phyloP scores from a whole-genome alignment of 2,113 vertebrate species.

The Lepisosteus oculatus region DNA sequence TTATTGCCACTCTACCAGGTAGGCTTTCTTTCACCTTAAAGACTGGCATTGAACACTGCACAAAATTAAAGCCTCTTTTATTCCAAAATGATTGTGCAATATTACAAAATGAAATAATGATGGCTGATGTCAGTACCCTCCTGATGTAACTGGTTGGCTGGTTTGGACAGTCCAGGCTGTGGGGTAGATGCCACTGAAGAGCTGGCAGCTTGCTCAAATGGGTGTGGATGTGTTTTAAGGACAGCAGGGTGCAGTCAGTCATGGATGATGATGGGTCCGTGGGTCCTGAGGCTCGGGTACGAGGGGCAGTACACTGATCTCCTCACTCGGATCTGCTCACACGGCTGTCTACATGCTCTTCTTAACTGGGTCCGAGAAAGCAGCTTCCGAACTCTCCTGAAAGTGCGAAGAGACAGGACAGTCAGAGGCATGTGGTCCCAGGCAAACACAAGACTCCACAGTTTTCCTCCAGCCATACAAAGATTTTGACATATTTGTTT shows the following conservation, averaged over 20 bases:
- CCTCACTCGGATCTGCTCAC: slow-evolving; percentile 69
- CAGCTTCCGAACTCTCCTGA: slow-evolving; percentile 67
- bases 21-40: not conserved
- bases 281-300: slow-evolving; percentile 72
- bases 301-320: slow-evolving; percentile 62
- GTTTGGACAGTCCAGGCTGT: not conserved
- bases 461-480: no score
- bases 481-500: not conserved
- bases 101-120: not conserved
- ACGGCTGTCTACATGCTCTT: slow-evolving; percentile 71
- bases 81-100: not conserved
- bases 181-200: slow-evolving; percentile 4
- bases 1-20: slow-evolving; percentile 8
- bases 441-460: slow-evolving; percentile 10
- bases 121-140: not conserved
- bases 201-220: slow-evolving; percentile 10
- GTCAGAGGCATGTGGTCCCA: slow-evolving; percentile 14
- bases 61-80: no score
- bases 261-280: slow-evolving; percentile 74
- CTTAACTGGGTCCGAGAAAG: slow-evolving; percentile 72
- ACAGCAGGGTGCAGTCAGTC: slow-evolving; percentile 52
- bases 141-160: not conserved
- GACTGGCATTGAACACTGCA: no score
- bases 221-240: slow-evolving; percentile 4
- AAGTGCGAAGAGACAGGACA: slow-evolving; percentile 15